A percentile compares a stretch with the other conserved stretches of the same genome.
Evolutionary conservation across 2,797 vertebrate genomes (phyloP).

Genomic region (Sparidentex hasta): DNA sequence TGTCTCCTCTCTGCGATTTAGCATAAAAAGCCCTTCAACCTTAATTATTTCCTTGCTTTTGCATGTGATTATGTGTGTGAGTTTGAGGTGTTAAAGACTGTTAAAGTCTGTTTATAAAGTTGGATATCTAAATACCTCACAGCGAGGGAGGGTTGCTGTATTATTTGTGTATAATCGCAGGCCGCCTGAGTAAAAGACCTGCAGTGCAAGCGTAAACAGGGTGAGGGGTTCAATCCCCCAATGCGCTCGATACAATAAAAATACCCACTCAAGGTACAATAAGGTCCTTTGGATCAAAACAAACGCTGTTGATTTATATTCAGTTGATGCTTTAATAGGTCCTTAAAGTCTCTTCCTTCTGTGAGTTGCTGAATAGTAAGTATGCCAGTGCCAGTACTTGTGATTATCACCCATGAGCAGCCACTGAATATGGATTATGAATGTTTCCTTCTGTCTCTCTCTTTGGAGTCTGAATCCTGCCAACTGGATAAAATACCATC

Average conservation of each 20-base stretch:
- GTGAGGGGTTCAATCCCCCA: conserved; percentile 28
- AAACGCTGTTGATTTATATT: conserved; percentile 65
- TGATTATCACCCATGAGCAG: conserved; percentile 63
- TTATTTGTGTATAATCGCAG: conserved; percentile 14
- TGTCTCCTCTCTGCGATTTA: conserved; percentile 5
- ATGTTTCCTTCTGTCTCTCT: conserved; percentile 22
- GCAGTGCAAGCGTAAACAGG: not conserved
- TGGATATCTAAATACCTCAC: not conserved
- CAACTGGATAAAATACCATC: conserved; percentile 8
- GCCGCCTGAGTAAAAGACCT: not conserved
- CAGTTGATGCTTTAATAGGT: conserved; percentile 54
- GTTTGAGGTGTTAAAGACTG: not conserved
- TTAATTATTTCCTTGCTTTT: conserved; percentile 29
- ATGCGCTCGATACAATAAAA: not conserved
- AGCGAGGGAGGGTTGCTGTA: not conserved
- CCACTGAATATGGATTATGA: conserved; percentile 62
- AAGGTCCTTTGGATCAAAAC: conserved; percentile 52
- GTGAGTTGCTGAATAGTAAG: conserved; percentile 61
- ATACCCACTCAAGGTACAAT: conserved; percentile 20
- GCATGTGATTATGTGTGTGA: conserved; percentile 4
- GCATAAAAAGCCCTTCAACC: conserved; percentile 19
- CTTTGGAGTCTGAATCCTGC: conserved; percentile 25
- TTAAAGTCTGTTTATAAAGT: not conserved
- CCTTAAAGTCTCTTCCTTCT: conserved; percentile 54
- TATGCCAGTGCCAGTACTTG: conserved; percentile 42